These are phyloP conservation scores for Malurus cyaneus DNA, from an alignment of 2,113 vertebrate genomes.

Conservation along the genomic window DNA sequence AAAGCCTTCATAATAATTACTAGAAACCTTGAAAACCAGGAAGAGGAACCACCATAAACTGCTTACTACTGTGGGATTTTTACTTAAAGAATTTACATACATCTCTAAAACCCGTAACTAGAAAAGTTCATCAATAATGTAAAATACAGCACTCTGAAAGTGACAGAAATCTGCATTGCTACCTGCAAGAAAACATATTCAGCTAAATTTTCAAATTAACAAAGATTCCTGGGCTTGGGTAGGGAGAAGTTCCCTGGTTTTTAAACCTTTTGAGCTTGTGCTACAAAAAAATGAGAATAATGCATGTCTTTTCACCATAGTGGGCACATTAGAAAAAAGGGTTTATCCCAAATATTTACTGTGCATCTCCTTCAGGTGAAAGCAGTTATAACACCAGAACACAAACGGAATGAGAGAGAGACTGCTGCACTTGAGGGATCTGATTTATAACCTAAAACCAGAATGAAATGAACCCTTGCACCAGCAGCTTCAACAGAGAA, in stretches of 20 bases:
- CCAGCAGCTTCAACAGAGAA: neutral
- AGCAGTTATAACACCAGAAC: neutral
- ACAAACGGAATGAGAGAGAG: neutral
- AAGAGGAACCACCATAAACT: neutral
- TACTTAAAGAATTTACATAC: neutral
- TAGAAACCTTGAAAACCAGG: neutral
- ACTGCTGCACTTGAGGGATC: neutral
- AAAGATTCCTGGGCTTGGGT: neutral
- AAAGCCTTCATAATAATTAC: neutral
- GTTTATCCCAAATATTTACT: neutral
- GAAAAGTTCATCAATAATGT: constrained; percentile 2
- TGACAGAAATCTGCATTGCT: neutral
- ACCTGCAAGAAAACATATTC: neutral
- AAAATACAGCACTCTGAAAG: neutral
- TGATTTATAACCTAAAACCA: neutral
- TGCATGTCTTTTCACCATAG: neutral
- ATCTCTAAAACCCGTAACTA: neutral
- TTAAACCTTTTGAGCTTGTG: neutral
- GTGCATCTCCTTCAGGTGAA: neutral
- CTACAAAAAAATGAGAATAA: neutral
- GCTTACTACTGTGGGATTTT: neutral
- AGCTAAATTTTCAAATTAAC: neutral
- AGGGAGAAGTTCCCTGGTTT: neutral
- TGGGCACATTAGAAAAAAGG: neutral
- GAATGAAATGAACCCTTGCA: neutral